Evolutionary conservation across 2,797 vertebrate genomes (phyloP).

Genomic region (Acipenser oxyrinchus): DNA sequence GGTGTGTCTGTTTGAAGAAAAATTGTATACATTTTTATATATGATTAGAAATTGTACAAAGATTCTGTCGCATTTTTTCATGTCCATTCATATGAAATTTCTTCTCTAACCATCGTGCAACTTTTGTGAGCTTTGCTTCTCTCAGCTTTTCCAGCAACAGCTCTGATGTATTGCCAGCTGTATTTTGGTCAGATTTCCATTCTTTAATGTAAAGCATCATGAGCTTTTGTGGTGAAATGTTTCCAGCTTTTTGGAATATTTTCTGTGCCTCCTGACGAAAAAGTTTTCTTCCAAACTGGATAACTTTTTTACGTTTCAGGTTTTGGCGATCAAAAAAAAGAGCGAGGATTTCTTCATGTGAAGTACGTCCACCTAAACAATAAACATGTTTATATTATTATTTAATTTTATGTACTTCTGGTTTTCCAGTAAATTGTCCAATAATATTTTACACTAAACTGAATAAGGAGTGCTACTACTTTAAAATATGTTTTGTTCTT

Average conservation of each 20-base stretch:
- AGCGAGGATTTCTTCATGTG: slow-evolving; percentile 26
- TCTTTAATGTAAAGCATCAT: slow-evolving; percentile 23
- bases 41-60: no score
- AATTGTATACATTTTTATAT: no score
- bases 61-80: no score
- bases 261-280: accelerated
- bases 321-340: slow-evolving; percentile 27
- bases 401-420: background rate
- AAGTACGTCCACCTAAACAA: slow-evolving; percentile 26
- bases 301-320: slow-evolving; percentile 28
- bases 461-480: background rate
- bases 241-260: accelerated
- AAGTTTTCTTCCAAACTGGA: slow-evolving; percentile 28
- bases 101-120: slow-evolving; percentile 24
- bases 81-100: background rate
- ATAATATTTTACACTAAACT: background rate
- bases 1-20: no score
- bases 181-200: slow-evolving; percentile 29
- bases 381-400: background rate
- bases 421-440: background rate
- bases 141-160: slow-evolving; percentile 33
- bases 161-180: slow-evolving; percentile 21
- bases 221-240: slow-evolving; percentile 3
- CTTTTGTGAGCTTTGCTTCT: background rate
- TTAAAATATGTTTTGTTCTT: background rate